Evolutionary conservation across 2,888 invertebrate species (phyloP), one percentile per base, ranked within the genome.

Genomic region (Oscheius sp.): DNA sequence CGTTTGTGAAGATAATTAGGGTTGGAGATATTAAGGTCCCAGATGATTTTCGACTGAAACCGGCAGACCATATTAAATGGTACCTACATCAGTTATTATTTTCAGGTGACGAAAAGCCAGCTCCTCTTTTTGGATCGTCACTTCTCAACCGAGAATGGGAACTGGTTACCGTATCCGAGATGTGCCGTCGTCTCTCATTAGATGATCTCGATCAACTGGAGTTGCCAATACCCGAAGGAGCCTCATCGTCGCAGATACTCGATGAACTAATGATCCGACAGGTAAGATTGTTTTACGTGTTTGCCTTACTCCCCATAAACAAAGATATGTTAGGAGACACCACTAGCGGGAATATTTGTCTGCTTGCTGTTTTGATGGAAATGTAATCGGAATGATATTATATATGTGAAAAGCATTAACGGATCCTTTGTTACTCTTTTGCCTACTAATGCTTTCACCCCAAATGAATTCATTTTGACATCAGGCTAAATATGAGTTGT

Each of bases 161-260:
- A 86, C 87, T 88, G 50, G 87, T 88, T n/a, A 88, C 87, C 56
- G 84, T 87, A 8, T 85, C 86, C 64, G 88, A 89, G 74, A 84
- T 86, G 68, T 77, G 86, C 50, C 79, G 87, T 28, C 84, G 88
- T n/a, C 75, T 86, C 54, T 86, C 86, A 12, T 83, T 87, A n/a
- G 80, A 84, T 2, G 87, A 87, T 49, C 77, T 85, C 12, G 76
- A 78, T 66, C 80, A 80, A 44, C 73, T 78, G 24, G 83, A 85
- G 36, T 67, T 86, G 68, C 85, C 85, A 38, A 75, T 86, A 26
- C 86, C 86, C 9, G 80, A 82, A 22, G 86, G 86, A 20, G 78
- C 85, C 20, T 68, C 65, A 8, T 71, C 74, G 1, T 82, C 82
- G 33, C 79, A 76, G 47, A 75, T 86, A 30, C 74, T 86, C 38